phyloP scores from a whole-genome alignment of 2,113 vertebrate genomes.

The Leptodactylus fuscus region DNA sequence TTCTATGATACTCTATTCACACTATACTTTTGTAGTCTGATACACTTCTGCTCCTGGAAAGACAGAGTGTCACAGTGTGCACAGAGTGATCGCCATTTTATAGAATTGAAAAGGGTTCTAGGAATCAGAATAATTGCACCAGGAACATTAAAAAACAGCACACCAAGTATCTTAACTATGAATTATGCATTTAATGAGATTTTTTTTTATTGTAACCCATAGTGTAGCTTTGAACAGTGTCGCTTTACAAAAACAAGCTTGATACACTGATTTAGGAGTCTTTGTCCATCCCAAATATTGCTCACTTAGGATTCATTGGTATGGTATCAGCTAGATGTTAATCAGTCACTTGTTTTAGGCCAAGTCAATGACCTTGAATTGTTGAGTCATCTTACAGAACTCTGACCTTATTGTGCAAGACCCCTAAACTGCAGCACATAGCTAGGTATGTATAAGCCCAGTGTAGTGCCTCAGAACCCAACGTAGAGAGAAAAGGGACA shows the following conservation, averaged over 20 bases:
- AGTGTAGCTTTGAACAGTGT: too few relatives aligned
- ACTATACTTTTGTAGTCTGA: too few relatives aligned
- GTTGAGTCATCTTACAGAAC: background rate
- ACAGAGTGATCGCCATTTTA: too few relatives aligned
- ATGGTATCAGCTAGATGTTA: slow-evolving; percentile 7
- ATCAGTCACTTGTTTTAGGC: background rate
- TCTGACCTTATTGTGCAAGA: slow-evolving; percentile 17
- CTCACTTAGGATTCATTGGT: background rate
- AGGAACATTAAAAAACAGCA: too few relatives aligned
- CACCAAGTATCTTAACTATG: too few relatives aligned
- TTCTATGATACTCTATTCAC: too few relatives aligned
- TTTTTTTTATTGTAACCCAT: too few relatives aligned
- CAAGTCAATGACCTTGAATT: background rate
- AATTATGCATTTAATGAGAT: too few relatives aligned
- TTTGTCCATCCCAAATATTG: slow-evolving; percentile 26
- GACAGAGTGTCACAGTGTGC: too few relatives aligned
- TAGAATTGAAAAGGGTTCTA: too few relatives aligned
- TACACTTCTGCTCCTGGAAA: too few relatives aligned
- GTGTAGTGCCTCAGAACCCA: background rate
- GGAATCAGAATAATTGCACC: too few relatives aligned
- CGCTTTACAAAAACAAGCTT: background rate
- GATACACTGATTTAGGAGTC: background rate
- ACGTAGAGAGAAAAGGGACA: background rate
- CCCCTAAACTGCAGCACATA: background rate
- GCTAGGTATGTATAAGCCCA: background rate